Base-by-base conservation (phyloP, 2,888 invertebrate genomes). In the Hetaerina titia region DNA sequence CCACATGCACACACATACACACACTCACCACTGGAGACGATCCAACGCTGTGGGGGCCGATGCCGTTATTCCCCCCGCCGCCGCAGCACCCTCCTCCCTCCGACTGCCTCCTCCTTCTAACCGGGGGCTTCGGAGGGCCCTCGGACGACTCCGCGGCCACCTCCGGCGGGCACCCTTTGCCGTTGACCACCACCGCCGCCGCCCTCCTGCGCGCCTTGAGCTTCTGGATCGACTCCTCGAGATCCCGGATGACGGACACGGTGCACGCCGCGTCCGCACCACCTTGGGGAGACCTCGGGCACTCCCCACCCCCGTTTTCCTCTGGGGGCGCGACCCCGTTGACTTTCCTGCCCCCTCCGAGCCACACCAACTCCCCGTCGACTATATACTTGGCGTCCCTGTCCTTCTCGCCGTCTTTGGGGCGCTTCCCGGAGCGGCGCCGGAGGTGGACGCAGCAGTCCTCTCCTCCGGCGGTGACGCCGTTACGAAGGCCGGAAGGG, bases 1-100 rank as follows among this genome's bases (percentile, higher is more conserved):
- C n/a, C 57, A 11, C 45, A 19, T 19, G 45, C 63, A 45, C 17
- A 63, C 22, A 63, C 31, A 45, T 17, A 15, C 64, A 64, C n/a
- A 90, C 31, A 92, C 92, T 92, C 92, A 92, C 92, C 92, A 92
- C 92, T 92, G 92, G 92, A 25, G 92, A 92, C 22, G 92, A 92
- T 45, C 92, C 92, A 60, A 90, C 90, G 64, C 90, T 90, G 64
- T 56, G 74, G 56, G 92, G 92, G 56, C 74, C 92, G 45, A 74
- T 9, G 17, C 45, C 69, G 92, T 56, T 74, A 69, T 64, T 69
- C 6, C 9, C 19, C n/a, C 64, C 90, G 88, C 56, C 45, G 9
- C 88, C 57, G 25, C 15, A 15, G 31, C 45, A 45, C 31, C 64
- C 90, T n/a, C 63, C 31, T 56, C 69, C 92, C 45, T 92, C 92